Evolutionary conservation across 2,113 vertebrate species (phyloP).

Genomic region (Peromyscus maniculatus): DNA sequence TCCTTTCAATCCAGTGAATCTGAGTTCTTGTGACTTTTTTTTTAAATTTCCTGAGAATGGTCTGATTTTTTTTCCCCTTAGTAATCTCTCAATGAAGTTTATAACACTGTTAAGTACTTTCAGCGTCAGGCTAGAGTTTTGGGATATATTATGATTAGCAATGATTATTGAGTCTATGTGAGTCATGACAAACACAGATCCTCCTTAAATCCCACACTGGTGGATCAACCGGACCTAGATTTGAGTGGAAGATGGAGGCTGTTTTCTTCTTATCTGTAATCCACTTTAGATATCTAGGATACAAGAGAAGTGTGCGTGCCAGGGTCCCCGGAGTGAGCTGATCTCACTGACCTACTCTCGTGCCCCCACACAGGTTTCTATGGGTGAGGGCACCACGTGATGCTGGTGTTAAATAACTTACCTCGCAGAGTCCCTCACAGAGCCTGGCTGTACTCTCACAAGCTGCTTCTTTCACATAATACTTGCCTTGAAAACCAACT

Average conservation of each 20-base stretch:
- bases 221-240: neutral
- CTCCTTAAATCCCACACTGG: neutral
- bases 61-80: slow-evolving; percentile 35
- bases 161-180: neutral
- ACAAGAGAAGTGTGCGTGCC: neutral
- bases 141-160: neutral
- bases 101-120: neutral
- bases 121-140: neutral
- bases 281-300: slow-evolving; percentile 41
- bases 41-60: neutral
- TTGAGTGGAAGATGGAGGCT: neutral
- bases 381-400: slow-evolving; percentile 57
- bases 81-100: neutral
- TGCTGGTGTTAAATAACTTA: slow-evolving; percentile 64
- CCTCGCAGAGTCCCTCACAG: slow-evolving; percentile 47
- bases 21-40: neutral
- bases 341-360: slow-evolving; percentile 36
- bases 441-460: slow-evolving; percentile 50
- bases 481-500: slow-evolving; percentile 76
- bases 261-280: slow-evolving; percentile 1
- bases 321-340: neutral
- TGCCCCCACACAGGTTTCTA: neutral
- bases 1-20: neutral
- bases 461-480: slow-evolving; percentile 47
- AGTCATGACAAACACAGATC: neutral